These are phyloP conservation scores for Tupiocoris notatus DNA, from an alignment of 2,888 invertebrate genomes.

Conservation along the genomic window DNA sequence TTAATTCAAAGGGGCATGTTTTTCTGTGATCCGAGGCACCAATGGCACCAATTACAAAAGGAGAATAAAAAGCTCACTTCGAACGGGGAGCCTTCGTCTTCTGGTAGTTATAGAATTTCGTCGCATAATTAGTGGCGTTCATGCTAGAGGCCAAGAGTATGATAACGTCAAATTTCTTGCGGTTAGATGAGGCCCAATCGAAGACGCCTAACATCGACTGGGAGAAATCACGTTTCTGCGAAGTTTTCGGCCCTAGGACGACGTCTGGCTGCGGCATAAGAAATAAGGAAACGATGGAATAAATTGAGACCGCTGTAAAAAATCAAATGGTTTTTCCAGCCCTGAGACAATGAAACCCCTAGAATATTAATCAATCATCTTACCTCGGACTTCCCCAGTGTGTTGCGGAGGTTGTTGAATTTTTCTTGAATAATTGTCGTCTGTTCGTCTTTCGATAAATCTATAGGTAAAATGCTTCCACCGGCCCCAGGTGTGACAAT, in stretches of 20 bases:
- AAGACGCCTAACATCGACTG: conserved; percentile 15
- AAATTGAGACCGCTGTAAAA: too few relatives aligned
- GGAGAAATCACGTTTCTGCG: not conserved
- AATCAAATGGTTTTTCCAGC: too few relatives aligned
- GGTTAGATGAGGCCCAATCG: conserved; percentile 9
- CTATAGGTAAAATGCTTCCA: not conserved
- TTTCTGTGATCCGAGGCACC: too few relatives aligned
- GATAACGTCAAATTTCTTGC: conserved; percentile 17
- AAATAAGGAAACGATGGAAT: too few relatives aligned
- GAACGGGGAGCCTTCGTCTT: conserved; percentile 5
- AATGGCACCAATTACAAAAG: too few relatives aligned
- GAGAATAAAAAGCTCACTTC: conserved; percentile 11
- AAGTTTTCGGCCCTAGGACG: not conserved
- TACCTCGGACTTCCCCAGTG: too few relatives aligned
- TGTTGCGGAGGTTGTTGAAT: not conserved
- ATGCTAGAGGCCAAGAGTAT: conserved; percentile 4
- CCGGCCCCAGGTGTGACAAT: conserved; percentile 4
- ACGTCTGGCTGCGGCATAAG: too few relatives aligned
- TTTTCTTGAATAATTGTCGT: not conserved
- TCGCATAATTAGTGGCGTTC: not conserved
- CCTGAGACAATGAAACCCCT: too few relatives aligned
- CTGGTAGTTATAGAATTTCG: conserved; percentile 15
- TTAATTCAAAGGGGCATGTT: too few relatives aligned
- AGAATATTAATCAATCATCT: too few relatives aligned
- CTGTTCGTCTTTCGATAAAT: not conserved